Evolutionary conservation across 2,797 vertebrate genomes (phyloP).

Genomic region (Leptoclinus maculatus): DNA sequence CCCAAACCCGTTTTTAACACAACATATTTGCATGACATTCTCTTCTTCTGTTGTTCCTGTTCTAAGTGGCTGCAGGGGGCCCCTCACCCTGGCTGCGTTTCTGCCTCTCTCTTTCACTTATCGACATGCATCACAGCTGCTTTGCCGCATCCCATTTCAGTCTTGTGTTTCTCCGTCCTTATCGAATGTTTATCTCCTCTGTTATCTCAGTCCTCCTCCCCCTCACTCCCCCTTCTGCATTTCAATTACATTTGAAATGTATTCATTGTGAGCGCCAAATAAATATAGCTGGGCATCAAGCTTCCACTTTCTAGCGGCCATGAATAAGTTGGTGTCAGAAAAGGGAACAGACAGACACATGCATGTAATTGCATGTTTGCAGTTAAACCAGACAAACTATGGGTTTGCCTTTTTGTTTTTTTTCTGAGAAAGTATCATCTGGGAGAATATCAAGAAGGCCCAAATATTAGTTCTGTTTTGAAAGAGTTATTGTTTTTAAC

Average conservation of each 20-base stretch:
- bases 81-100: neutral
- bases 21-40: neutral
- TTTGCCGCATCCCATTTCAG: conserved; percentile 13
- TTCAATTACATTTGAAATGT: neutral
- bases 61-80: neutral
- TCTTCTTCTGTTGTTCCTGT: neutral
- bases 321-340: neutral
- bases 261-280: neutral
- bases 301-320: neutral
- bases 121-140: neutral
- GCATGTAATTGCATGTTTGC: neutral
- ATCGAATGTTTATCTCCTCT: conserved; percentile 21
- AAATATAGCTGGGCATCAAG: neutral
- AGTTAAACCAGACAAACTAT: neutral
- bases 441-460: neutral
- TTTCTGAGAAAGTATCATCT: neutral
- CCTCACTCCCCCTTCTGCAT: neutral
- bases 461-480: neutral
- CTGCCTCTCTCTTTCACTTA: conserved; percentile 12
- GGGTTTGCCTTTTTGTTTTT: neutral
- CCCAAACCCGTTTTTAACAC: neutral
- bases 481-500: neutral
- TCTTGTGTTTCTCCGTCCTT: conserved; percentile 25
- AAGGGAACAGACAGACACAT: neutral
- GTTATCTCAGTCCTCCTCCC: conserved; percentile 4